A percentile compares a stretch with the other conserved stretches of the same genome.
These are phyloP conservation scores for Tetraneura akinire DNA, from an alignment of 1,140 invertebrate genomes.

Conservation along the genomic window DNA sequence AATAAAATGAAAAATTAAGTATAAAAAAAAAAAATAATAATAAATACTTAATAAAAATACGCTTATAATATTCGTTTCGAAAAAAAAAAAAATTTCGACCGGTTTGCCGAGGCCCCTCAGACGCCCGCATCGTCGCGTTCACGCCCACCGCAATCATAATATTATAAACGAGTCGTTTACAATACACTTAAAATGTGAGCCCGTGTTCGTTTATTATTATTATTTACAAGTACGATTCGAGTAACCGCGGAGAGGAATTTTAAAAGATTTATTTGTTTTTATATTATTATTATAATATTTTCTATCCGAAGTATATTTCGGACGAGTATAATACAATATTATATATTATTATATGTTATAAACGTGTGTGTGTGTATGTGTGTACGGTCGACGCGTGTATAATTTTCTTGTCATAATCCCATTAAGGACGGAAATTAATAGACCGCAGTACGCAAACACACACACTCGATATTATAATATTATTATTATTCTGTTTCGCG, in stretches of 20 bases:
- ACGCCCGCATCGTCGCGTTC: constrained; percentile 39
- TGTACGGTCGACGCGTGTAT: constrained; percentile 4
- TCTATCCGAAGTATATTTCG: not conserved
- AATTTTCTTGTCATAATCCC: constrained; percentile 49
- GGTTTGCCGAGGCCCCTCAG: constrained; percentile 33
- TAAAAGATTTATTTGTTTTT: constrained; percentile 48
- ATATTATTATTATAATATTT: constrained; percentile 12
- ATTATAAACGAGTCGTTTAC: constrained; percentile 33
- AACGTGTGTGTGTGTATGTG: not conserved
- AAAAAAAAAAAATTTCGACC: constrained; percentile 12
- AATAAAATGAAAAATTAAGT: too few relatives aligned
- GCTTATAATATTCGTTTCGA: constrained; percentile 27
- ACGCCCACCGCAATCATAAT: constrained; percentile 32
- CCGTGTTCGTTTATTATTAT: not conserved
- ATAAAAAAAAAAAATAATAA: too few relatives aligned
- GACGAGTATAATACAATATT: not conserved
- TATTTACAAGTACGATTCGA: too few relatives aligned
- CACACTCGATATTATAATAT: too few relatives aligned
- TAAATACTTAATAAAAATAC: too few relatives aligned
- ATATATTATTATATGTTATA: too few relatives aligned
- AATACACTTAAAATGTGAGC: not conserved
- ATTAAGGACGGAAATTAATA: constrained; percentile 48
- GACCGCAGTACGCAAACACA: constrained; percentile 11
- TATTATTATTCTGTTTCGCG: too few relatives aligned
- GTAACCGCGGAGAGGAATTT: constrained; percentile 15